Conservation (phyloP, 1,140 invertebrate genomes). For the Drosophila repletoides region DNA sequence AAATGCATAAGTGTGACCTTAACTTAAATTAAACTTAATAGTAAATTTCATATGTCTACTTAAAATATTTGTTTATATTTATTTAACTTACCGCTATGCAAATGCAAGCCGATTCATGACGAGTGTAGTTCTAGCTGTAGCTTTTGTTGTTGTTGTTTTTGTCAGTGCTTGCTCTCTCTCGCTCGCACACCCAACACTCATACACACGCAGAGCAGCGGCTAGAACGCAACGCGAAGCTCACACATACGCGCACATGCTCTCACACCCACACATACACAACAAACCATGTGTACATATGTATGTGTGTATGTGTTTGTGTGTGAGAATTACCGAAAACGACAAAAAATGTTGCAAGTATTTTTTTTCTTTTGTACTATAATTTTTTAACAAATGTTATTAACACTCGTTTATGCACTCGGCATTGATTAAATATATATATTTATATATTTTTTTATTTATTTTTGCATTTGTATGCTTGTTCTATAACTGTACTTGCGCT, state of each 20-base stretch:
- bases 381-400: too few species aligned
- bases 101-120: conserved; percentile 45
- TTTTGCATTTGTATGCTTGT: not conserved
- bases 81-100: conserved; percentile 57
- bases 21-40: conserved; percentile 30
- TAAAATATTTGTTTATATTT: not conserved
- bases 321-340: conserved; percentile 27
- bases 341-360: conserved; percentile 56
- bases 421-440: not conserved
- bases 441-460: not conserved
- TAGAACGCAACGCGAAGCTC: conserved; percentile 27
- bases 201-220: conserved; percentile 16
- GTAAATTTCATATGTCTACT: not conserved
- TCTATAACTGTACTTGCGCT: conserved; percentile 13
- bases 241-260: conserved; percentile 23
- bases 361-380: too few species aligned
- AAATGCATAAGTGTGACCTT: conserved; percentile 15
- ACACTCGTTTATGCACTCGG: not conserved
- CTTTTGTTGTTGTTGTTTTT: conserved; percentile 25
- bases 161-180: conserved; percentile 21
- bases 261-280: conserved; percentile 36
- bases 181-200: conserved; percentile 21
- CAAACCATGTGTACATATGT: conserved; percentile 28
- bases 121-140: conserved; percentile 6
- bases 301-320: conserved; percentile 28